Evolutionary conservation across 1,140 invertebrate species (phyloP), one percentile per base, ranked within the genome.

Genomic region (Tachypleus tridentatus): DNA sequence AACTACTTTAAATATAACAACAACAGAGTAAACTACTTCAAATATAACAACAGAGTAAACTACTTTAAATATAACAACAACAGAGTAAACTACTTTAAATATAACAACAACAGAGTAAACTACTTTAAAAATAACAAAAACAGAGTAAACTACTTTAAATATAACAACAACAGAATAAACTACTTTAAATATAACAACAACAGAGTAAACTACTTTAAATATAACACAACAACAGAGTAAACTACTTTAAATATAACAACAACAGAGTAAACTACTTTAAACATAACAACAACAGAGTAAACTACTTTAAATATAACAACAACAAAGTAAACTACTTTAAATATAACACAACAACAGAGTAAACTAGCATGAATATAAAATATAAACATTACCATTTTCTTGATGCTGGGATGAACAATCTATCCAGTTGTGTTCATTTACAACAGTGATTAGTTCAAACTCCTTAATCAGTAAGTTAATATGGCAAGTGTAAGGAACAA

Each of bases 391-490:
- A 85, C 84, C 76, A 77, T 97, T 97, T 80, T 97, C 93, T 78
- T 93, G 90, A 74, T 91, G 89, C 58, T 91, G 89, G 56, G 90
- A 93, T 58, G 92, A 94, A 71, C 93, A 97, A 77, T 99, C 96
- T 70, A 99, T 90, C 97, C 95, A 99, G 77, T 99, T 99, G 75
- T 93, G 93, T 75, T 98, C 92, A 80, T 98, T 99, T 66, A 91
- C 87, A 6, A 96, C 76, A 57, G 93, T 93, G 0, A 98, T 83
- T 3, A 98, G 79, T 78, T 99, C 95, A 80, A 98, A 98, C 75
- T 97, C 91, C 77, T 97, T 94, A 5, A 98, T 78, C 0, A 91
- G 80, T 56, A 99, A 79, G 69, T 85, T 89, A 70, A 98, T 88
- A 74, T 91, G 89, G 86, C 93, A 97, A 0, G 93, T 97, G 75